phyloP scores from a whole-genome alignment of 2,113 vertebrate species.

The Zeus faber region DNA sequence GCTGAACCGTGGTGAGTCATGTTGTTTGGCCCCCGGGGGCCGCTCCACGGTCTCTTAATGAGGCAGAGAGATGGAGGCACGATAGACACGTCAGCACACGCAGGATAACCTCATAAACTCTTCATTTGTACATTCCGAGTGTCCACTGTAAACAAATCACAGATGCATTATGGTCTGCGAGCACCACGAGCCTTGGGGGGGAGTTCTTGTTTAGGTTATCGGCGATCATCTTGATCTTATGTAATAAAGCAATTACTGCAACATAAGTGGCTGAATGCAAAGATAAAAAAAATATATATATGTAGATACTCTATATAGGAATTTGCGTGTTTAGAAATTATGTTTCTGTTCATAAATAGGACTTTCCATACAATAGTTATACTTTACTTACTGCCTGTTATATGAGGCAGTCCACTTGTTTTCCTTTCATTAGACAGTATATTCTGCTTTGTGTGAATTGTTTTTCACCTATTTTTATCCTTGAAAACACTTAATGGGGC shows the following conservation, averaged over 20 bases:
- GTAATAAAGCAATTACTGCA: neutral
- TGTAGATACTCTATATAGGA: neutral
- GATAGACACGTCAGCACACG: constrained; percentile 10
- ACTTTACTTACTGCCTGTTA: no score
- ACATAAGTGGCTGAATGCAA: neutral
- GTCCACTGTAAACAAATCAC: constrained; percentile 26
- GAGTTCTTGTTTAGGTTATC: constrained; percentile 16
- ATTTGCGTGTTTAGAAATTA: no score
- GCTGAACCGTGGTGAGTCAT: constrained; percentile 38
- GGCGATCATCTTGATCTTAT: neutral
- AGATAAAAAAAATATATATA: neutral
- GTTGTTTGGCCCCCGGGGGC: constrained; percentile 25
- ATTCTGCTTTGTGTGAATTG: no score
- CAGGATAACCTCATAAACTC: constrained; percentile 7
- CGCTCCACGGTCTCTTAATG: constrained; percentile 13
- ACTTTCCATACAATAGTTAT: no score
- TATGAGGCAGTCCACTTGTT: no score
- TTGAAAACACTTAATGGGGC: no score
- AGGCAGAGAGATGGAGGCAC: constrained; percentile 12
- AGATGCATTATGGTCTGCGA: constrained; percentile 13
- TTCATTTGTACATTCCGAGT: constrained; percentile 6
- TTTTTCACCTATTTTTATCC: no score
- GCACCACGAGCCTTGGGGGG: constrained; percentile 3
- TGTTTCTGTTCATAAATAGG: no score
- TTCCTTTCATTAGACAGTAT: no score